Evolutionary conservation across 2,888 invertebrate genomes (phyloP).

Genomic region (Sinodicranocentrus sp.): DNA sequence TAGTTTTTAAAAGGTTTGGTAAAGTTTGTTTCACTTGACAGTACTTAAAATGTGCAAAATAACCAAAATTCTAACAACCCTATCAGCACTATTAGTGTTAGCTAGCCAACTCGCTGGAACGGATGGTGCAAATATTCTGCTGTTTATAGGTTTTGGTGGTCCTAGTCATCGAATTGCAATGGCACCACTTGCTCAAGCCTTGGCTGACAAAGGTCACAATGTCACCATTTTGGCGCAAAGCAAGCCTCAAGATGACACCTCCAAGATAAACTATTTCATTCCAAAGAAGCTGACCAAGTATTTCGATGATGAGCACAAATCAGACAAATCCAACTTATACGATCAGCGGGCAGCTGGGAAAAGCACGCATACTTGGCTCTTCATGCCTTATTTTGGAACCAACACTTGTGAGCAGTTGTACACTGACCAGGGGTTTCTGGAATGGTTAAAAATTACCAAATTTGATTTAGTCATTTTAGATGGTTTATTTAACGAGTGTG

Average conservation of each 20-base stretch:
- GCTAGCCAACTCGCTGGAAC: not conserved
- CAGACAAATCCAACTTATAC: slow-evolving; percentile 13
- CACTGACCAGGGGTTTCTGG: slow-evolving; percentile 23
- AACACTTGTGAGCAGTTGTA: slow-evolving; percentile 50
- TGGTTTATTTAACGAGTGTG: slow-evolving; percentile 65
- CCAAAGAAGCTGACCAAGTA: not conserved
- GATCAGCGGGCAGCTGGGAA: not conserved
- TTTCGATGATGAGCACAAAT: not conserved
- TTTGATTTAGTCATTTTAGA: slow-evolving; percentile 72
- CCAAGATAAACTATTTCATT: slow-evolving; percentile 24
- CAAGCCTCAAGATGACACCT: not conserved
- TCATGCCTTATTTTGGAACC: slow-evolving; percentile 23
- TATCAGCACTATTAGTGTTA: not conserved
- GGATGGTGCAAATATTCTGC: slow-evolving; percentile 46
- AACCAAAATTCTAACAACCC: too few relatives aligned
- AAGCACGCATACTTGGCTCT: not conserved
- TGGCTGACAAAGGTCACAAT: slow-evolving; percentile 34
- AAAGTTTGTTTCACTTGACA: too few relatives aligned
- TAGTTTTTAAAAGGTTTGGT: too few relatives aligned
- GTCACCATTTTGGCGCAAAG: slow-evolving; percentile 33
- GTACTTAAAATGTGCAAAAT: too few relatives aligned
- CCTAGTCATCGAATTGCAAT: slow-evolving; percentile 47
- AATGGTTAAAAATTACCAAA: slow-evolving; percentile 48
- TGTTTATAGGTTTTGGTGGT: slow-evolving; percentile 37
- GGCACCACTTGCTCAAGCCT: slow-evolving; percentile 21